A percentile compares a stretch with the other conserved stretches of the same genome.
Conservation (phyloP, 30 jellyfish, hydroid and myxozoan species). For the Aurelia coerulea region DNA sequence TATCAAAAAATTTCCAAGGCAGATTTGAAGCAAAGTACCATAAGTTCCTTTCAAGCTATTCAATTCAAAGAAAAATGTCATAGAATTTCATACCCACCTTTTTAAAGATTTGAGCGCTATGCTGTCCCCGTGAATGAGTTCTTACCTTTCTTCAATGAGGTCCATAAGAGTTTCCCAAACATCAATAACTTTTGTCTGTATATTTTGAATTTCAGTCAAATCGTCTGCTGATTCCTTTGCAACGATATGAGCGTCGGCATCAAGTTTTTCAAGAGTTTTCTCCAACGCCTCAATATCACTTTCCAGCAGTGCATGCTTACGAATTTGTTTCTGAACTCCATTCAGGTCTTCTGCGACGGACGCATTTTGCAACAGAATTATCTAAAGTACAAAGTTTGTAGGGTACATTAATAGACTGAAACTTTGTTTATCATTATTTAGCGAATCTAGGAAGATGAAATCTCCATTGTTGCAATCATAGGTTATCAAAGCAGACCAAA, state of each 20-base stretch:
- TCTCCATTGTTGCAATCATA: too few species aligned
- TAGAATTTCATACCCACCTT: too few species aligned
- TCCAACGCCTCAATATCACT: constrained; percentile 60
- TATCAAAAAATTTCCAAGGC: too few species aligned
- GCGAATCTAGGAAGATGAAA: neutral
- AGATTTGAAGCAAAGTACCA: too few species aligned
- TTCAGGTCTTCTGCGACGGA: constrained; percentile 30
- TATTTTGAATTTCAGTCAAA: constrained; percentile 23
- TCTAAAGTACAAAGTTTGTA: neutral
- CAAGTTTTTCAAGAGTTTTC: constrained; percentile 35
- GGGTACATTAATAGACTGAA: neutral
- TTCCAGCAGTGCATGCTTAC: constrained; percentile 53
- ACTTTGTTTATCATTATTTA: neutral
- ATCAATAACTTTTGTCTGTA: constrained; percentile 39
- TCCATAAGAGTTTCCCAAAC: constrained; percentile 51
- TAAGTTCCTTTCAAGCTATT: too few species aligned
- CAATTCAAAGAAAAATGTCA: too few species aligned
- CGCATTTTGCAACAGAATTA: constrained; percentile 7
- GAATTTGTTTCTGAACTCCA: constrained; percentile 53
- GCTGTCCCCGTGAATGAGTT: too few species aligned
- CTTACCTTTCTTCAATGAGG: constrained; percentile 50
- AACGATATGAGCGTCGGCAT: constrained; percentile 31
- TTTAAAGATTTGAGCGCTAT: too few species aligned
- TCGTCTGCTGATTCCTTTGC: constrained; percentile 38
- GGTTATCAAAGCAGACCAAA: too few species aligned